These are phyloP conservation scores for Tipula lateralis DNA, from an alignment of 2,888 invertebrate genomes.

Conservation along the genomic window DNA sequence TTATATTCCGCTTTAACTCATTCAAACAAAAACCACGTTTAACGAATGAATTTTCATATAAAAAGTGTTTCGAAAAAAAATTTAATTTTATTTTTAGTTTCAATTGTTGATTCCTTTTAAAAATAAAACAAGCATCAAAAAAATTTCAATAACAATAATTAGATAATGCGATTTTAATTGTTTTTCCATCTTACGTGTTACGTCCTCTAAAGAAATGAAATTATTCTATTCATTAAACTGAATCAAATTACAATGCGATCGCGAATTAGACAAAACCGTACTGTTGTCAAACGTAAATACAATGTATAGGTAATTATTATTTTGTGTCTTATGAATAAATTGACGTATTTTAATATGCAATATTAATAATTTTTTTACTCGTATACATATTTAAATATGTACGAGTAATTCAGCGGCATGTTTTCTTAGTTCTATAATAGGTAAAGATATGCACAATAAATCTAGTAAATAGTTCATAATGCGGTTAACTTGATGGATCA, in stretches of 20 bases:
- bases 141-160: background rate
- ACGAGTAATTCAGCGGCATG: background rate
- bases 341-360: too few relatives aligned
- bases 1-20: background rate
- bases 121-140: background rate
- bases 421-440: background rate
- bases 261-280: background rate
- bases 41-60: background rate
- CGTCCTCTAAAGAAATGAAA: background rate
- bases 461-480: background rate
- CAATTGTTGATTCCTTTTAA: background rate
- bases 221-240: background rate
- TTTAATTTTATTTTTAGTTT: background rate
- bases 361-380: too few relatives aligned
- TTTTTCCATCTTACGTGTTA: background rate
- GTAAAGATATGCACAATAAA: background rate
- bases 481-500: background rate
- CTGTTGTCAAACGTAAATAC: background rate
- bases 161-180: conserved; percentile 1
- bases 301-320: too few relatives aligned
- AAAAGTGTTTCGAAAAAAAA: background rate
- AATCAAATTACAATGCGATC: background rate
- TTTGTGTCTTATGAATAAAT: background rate
- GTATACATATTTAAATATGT: too few relatives aligned
- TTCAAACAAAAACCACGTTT: background rate